Base-by-base conservation (phyloP, 2,888 invertebrate species). In the Sphaerophoria rueppellii region DNA sequence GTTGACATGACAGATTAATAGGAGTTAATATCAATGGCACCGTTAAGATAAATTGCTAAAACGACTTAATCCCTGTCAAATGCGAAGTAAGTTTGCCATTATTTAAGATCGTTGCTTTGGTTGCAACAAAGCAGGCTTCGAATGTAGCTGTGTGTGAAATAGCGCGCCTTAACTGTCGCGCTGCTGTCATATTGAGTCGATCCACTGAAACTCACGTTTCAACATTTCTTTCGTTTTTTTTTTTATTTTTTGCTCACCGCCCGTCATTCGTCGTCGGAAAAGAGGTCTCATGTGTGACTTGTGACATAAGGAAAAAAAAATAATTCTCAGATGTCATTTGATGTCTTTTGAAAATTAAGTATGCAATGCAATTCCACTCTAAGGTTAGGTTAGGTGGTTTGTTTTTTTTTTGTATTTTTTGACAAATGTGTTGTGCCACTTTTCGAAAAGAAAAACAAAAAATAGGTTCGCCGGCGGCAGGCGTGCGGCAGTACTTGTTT, bases 1-100 rank as follows among this genome's bases (percentile, higher is more conserved):
- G 79, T 74, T 82, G 82, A 82, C 79, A 79, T 82, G 82, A 82
- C 71, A 82, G 82, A 82, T 82, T 82, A 79, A 82, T 79, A 82
- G 60, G 82, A 82, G 79, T 82, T 79, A 82, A 82, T 82, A 82
- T 74, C 82, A 79, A 78, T 82, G 82, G 75, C 82, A 74, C 61
- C 74, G 70, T 79, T 82, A 82, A 82, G 82, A 82, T 82, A 79
- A 79, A 82, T 82, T 74, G 79, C 70, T 70, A 75, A 82, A 82
- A 82, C 78, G 79, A 79, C 82, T 82, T 79, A 82, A 82, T 82
- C 74, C 82, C 82, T 79, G 82, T 82, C 79, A 82, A 74, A 82
- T 58, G 35, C 73, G 82, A 82, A 78, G 74, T 78, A 70, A 82
- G 82, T 82, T 82, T 74, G 82, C 79, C 82, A 82, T 82, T 82